These are phyloP conservation scores for Athripsodes cinereus DNA, from an alignment of 2,888 invertebrate species.

Conservation along the genomic window DNA sequence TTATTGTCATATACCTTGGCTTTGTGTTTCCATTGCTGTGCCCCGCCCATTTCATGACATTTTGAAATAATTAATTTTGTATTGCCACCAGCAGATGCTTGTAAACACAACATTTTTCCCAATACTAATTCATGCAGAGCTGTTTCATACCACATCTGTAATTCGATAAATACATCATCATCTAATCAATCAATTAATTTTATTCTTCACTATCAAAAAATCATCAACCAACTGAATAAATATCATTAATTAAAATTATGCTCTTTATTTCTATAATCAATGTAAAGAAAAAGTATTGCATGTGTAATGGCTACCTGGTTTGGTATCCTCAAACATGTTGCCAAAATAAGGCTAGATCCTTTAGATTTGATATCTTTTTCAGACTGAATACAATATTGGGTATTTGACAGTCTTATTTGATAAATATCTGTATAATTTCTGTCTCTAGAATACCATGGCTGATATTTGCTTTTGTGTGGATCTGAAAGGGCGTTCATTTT, in stretches of 20 bases:
- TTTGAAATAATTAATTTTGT: slow-evolving; percentile 71
- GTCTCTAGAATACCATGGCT: slow-evolving; percentile 78
- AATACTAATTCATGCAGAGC: slow-evolving; percentile 76
- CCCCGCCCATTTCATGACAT: slow-evolving; percentile 87
- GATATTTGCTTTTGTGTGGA: slow-evolving; percentile 57
- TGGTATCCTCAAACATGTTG: slow-evolving; percentile 61
- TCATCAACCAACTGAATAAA: too few relatives aligned
- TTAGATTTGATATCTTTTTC: slow-evolving; percentile 71
- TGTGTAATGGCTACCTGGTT: slow-evolving; percentile 74
- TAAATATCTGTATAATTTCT: slow-evolving; percentile 67
- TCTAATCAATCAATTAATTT: too few relatives aligned
- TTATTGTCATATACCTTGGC: slow-evolving; percentile 48
- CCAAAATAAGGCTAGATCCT: slow-evolving; percentile 66
- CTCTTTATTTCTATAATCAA: too few relatives aligned
- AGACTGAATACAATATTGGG: slow-evolving; percentile 73
- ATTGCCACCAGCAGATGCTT: slow-evolving; percentile 54
- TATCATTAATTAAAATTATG: too few relatives aligned
- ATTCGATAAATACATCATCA: too few relatives aligned
- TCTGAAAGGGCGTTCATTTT: slow-evolving; percentile 56
- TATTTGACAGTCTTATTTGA: slow-evolving; percentile 67
- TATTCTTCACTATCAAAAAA: too few relatives aligned
- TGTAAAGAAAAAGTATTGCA: neutral
- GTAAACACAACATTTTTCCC: slow-evolving; percentile 78
- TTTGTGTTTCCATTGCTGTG: slow-evolving; percentile 88
- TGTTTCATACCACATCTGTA: slow-evolving; percentile 79